Percentiles rank a stretch among this genome's conserved stretches.
phyloP scores from a whole-genome alignment of 2,113 vertebrate genomes.

The Ammodytes dubius region DNA sequence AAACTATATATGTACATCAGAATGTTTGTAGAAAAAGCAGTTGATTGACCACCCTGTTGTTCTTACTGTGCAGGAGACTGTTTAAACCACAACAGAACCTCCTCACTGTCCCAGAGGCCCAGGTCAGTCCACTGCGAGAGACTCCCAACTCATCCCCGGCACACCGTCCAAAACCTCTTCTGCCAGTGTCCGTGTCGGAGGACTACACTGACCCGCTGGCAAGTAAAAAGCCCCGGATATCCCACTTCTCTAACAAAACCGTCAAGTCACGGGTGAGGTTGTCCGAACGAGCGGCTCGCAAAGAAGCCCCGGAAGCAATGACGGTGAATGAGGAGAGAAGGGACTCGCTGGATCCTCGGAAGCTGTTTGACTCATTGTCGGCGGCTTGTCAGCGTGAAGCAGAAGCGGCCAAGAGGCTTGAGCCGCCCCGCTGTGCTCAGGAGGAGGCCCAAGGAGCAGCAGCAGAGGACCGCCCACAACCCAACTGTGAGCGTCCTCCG shows the following conservation, averaged over 20 bases:
- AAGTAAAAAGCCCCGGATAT: constrained; percentile 91
- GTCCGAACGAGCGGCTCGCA: constrained; percentile 68
- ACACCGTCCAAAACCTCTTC: constrained; percentile 73
- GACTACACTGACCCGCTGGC: constrained; percentile 90
- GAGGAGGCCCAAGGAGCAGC: not conserved
- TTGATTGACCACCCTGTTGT: not conserved
- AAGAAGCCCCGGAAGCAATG: not conserved
- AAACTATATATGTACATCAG: not conserved
- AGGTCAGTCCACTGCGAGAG: constrained; percentile 89
- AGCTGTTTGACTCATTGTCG: constrained; percentile 85
- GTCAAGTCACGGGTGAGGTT: constrained; percentile 70
- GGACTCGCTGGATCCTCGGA: constrained; percentile 77
- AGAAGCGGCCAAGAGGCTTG: constrained; percentile 66
- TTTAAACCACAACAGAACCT: constrained; percentile 86
- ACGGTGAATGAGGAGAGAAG: constrained; percentile 36
- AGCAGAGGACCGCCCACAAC: not conserved
- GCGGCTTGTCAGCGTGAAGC: constrained; percentile 85
- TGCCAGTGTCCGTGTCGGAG: constrained; percentile 37
- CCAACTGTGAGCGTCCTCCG: not conserved
- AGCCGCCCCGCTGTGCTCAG: constrained; percentile 41
- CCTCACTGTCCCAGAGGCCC: constrained; percentile 78
- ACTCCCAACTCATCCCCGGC: constrained; percentile 86
- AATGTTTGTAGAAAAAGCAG: not conserved
- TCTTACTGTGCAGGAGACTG: constrained; percentile 84
- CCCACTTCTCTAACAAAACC: constrained; percentile 85